phyloP scores from a whole-genome alignment of 2,113 vertebrate species.

The Cromileptes altivelis region DNA sequence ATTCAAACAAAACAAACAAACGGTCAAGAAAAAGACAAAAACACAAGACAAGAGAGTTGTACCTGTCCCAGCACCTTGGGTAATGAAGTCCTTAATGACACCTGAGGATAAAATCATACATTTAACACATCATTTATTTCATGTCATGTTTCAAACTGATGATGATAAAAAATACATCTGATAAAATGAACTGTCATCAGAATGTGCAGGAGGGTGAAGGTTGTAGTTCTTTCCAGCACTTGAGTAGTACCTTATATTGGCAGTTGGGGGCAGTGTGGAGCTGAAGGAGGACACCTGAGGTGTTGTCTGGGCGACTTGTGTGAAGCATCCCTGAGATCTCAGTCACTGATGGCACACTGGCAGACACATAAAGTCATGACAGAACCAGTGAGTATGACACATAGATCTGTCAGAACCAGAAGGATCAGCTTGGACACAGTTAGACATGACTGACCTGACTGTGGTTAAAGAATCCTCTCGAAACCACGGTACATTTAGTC shows the following conservation, averaged over 20 bases:
- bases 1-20: background rate
- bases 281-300: slow-evolving; percentile 86
- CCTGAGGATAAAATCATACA: slow-evolving; percentile 78
- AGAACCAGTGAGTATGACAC: background rate
- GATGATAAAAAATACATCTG: background rate
- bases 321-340: slow-evolving; percentile 95
- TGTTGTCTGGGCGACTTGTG: slow-evolving; percentile 86
- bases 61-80: slow-evolving; percentile 95
- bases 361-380: slow-evolving; percentile 4
- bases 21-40: background rate
- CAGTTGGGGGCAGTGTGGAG: slow-evolving; percentile 95
- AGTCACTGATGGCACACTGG: slow-evolving; percentile 88
- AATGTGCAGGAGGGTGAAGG: background rate
- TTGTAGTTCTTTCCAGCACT: background rate
- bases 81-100: slow-evolving; percentile 91
- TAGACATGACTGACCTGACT: slow-evolving; percentile 81
- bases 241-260: slow-evolving; percentile 90
- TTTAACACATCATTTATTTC: background rate
- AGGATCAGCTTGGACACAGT: background rate
- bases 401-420: background rate
- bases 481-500: slow-evolving; percentile 93
- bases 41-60: slow-evolving; percentile 20
- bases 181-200: background rate
- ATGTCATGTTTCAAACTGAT: background rate
- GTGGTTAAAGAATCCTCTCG: slow-evolving; percentile 91